These are phyloP conservation scores for Datnioides undecimradiatus DNA, from an alignment of 2,113 vertebrate genomes.

Conservation along the genomic window DNA sequence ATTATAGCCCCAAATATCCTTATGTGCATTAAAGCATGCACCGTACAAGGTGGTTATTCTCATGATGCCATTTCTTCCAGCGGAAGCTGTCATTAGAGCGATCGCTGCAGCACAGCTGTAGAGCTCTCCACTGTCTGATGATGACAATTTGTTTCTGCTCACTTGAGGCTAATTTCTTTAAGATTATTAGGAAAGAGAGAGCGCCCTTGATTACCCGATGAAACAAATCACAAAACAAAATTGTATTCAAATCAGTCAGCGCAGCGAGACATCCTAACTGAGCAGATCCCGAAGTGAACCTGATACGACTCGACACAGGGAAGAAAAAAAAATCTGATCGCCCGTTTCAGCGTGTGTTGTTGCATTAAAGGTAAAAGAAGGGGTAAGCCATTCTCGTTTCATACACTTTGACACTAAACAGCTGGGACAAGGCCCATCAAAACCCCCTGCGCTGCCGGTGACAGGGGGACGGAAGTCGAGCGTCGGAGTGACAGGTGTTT, in stretches of 20 bases:
- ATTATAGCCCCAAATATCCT: conserved; percentile 73
- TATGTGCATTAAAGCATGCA: conserved; percentile 47
- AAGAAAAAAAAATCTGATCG: not conserved
- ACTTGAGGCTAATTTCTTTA: conserved; percentile 22
- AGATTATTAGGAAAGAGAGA: conserved; percentile 7
- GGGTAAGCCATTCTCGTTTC: not conserved
- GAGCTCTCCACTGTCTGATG: conserved; percentile 20
- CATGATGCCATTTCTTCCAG: conserved; percentile 39
- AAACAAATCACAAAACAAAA: conserved; percentile 27
- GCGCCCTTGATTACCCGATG: conserved; percentile 4
- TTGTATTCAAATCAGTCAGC: not conserved
- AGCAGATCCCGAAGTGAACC: not conserved
- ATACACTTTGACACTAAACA: conserved; percentile 55
- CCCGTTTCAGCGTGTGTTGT: not conserved
- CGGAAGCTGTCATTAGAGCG: conserved; percentile 16
- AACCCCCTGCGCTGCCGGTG: conserved; percentile 21
- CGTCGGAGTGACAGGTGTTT: conserved; percentile 76
- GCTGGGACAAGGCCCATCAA: conserved; percentile 51
- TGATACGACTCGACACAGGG: not conserved
- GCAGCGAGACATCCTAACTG: not conserved
- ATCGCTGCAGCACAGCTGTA: conserved; percentile 21
- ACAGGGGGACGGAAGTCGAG: conserved; percentile 31
- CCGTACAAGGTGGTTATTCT: conserved; percentile 54
- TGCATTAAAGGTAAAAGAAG: not conserved
- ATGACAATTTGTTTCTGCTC: conserved; percentile 9